These are phyloP conservation scores for Parotocinclus haroldoi DNA, from an alignment of 2,797 vertebrate genomes.

Conservation along the genomic window DNA sequence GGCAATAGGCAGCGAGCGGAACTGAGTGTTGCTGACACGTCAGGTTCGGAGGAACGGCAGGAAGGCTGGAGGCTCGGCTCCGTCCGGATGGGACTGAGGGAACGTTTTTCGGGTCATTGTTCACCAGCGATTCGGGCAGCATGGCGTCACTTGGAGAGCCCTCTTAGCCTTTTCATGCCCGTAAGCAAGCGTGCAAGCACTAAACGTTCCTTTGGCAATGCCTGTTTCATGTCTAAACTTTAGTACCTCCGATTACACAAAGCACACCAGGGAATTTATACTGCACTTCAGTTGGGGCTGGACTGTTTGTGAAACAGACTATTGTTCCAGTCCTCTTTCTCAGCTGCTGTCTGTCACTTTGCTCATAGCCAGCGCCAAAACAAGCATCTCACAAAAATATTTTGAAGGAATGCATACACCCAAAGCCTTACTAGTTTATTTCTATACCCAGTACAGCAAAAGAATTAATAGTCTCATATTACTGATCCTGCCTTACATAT, in stretches of 20 bases:
- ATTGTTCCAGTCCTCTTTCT: slow-evolving; percentile 4
- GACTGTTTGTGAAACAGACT: slow-evolving; percentile 14
- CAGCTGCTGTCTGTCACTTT: slow-evolving; percentile 13
- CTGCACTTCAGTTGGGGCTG: slow-evolving; percentile 1
- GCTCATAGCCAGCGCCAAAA: slow-evolving; percentile 12
- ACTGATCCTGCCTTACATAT: no score
- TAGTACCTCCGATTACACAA: slow-evolving; percentile 6
- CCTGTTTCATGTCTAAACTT: slow-evolving; percentile 8
- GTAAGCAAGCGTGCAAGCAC: neutral
- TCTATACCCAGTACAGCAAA: neutral
- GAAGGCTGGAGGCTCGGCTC: slow-evolving; percentile 20
- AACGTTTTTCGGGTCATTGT: slow-evolving; percentile 19
- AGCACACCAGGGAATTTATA: slow-evolving; percentile 4
- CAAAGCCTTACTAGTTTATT: neutral
- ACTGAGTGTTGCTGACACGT: slow-evolving; percentile 48
- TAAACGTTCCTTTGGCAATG: slow-evolving; percentile 3
- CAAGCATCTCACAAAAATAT: slow-evolving; percentile 2
- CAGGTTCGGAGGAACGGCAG: slow-evolving; percentile 33
- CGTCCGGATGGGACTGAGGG: slow-evolving; percentile 23
- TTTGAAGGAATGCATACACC: slow-evolving; percentile 2
- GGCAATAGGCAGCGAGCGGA: slow-evolving; percentile 44
- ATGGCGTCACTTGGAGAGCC: slow-evolving; percentile 1
- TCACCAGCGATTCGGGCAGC: slow-evolving; percentile 1
- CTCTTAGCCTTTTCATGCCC: slow-evolving; percentile 1
- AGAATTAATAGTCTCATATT: neutral